phyloP scores from a whole-genome alignment of 1,140 invertebrate species.

The Ceratina japonica region DNA sequence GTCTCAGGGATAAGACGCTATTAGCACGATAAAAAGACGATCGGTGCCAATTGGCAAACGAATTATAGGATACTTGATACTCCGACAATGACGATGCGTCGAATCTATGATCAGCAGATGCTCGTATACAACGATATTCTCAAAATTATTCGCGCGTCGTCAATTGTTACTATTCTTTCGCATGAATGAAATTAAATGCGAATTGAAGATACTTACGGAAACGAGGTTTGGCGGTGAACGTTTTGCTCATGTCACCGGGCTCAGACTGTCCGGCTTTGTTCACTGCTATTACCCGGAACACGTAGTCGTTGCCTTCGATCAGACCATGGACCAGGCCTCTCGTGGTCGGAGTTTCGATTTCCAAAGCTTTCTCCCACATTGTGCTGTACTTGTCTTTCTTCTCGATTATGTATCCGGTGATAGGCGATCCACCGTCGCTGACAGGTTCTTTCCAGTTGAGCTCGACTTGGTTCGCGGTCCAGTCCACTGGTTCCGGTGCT shows the following conservation, averaged over 20 bases:
- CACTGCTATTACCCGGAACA: slow-evolving; percentile 97
- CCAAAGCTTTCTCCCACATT: slow-evolving; percentile 94
- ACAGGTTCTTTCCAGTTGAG: slow-evolving; percentile 90
- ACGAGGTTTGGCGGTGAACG: slow-evolving; percentile 94
- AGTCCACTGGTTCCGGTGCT: slow-evolving; percentile 92
- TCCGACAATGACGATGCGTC: no score
- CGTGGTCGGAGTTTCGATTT: slow-evolving; percentile 86
- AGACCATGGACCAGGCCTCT: slow-evolving; percentile 90
- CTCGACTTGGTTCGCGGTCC: slow-evolving; percentile 94
- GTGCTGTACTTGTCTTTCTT: slow-evolving; percentile 98
- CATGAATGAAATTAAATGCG: no score
- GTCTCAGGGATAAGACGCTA: slow-evolving; percentile 23
- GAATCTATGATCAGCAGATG: no score
- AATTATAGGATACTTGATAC: not conserved
- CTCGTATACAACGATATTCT: no score
- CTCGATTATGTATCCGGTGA: slow-evolving; percentile 97
- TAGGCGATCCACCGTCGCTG: slow-evolving; percentile 94
- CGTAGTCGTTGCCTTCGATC: slow-evolving; percentile 98
- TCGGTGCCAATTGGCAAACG: not conserved
- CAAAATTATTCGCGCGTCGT: no score
- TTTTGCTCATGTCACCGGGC: slow-evolving; percentile 92
- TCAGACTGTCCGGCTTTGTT: slow-evolving; percentile 97
- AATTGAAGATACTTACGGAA: slow-evolving; percentile 82
- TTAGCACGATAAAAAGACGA: not conserved
- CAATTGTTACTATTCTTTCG: no score